A percentile compares a stretch with the other conserved stretches of the same genome.
These are phyloP conservation scores for Goniozus legneri DNA, from an alignment of 1,140 invertebrate species.

Conservation along the genomic window DNA sequence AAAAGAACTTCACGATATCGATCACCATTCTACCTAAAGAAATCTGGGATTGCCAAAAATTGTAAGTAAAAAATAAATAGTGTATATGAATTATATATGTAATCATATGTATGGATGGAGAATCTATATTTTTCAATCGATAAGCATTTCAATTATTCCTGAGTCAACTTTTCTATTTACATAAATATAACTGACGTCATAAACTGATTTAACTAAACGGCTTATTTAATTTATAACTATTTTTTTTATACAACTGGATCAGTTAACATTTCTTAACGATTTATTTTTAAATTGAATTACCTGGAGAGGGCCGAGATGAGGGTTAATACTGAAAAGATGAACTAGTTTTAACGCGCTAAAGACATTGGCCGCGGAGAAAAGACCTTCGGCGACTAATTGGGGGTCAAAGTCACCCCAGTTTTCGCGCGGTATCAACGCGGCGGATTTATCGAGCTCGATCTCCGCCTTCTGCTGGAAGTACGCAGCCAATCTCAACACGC, in stretches of 20 bases:
- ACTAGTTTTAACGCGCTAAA: constrained; percentile 81
- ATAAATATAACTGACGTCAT: too few relatives aligned
- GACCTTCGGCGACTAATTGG: constrained; percentile 88
- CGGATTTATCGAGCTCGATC: constrained; percentile 62
- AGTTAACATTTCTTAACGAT: too few relatives aligned
- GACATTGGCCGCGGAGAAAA: constrained; percentile 94
- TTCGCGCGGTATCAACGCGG: constrained; percentile 73
- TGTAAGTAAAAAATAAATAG: too few relatives aligned
- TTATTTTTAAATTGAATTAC: constrained; percentile 13
- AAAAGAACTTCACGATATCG: constrained; percentile 85
- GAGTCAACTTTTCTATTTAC: too few relatives aligned
- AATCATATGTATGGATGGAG: too few relatives aligned
- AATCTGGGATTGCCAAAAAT: too few relatives aligned
- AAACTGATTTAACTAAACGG: too few relatives aligned
- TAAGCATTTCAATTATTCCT: too few relatives aligned
- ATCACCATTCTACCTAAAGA: constrained; percentile 81
- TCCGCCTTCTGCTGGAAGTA: constrained; percentile 71
- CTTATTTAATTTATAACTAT: too few relatives aligned
- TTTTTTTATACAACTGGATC: too few relatives aligned
- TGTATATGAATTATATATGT: too few relatives aligned
- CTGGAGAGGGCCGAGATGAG: constrained; percentile 77
- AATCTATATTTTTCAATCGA: too few relatives aligned
- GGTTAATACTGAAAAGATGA: constrained; percentile 88
- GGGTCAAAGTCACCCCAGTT: constrained; percentile 92
- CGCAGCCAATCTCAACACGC: constrained; percentile 71